Evolutionary conservation across 92 coral and sea anemone genomes (phyloP).

Genomic region (Chrysogorgia sp.): DNA sequence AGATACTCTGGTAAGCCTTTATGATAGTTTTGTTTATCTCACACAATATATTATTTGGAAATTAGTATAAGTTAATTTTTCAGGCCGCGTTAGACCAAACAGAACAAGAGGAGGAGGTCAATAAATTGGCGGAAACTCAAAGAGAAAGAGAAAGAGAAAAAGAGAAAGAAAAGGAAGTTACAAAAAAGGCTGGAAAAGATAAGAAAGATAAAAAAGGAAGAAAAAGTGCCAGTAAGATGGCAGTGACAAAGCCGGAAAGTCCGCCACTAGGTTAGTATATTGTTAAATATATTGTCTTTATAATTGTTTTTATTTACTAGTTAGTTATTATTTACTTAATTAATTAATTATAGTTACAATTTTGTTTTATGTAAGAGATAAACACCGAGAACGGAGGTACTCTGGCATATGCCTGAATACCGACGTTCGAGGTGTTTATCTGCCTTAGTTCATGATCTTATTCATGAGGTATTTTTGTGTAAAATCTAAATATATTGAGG

Average conservation of each 20-base stretch:
- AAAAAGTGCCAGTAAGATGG: conserved; percentile 74
- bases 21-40: too few species aligned
- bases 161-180: conserved; percentile 68
- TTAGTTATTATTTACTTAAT: too few species aligned
- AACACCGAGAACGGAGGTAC: too few species aligned
- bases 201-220: conserved; percentile 95
- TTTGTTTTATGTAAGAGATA: too few species aligned
- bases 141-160: conserved; percentile 91
- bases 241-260: conserved; percentile 80
- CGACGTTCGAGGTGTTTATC: too few species aligned
- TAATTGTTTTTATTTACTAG: too few species aligned
- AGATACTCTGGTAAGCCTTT: conserved; percentile 92
- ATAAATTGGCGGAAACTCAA: conserved; percentile 74
- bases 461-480: too few species aligned
- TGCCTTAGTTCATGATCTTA: too few species aligned
- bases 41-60: neutral
- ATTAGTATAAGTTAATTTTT: neutral
- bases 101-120: conserved; percentile 92
- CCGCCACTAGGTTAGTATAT: conserved; percentile 81
- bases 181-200: conserved; percentile 61
- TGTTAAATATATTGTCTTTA: neutral
- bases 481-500: too few species aligned
- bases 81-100: conserved; percentile 89
- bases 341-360: too few species aligned
- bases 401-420: too few species aligned